phyloP scores from a whole-genome alignment of 2,113 vertebrate genomes.

The Morone chrysops region DNA sequence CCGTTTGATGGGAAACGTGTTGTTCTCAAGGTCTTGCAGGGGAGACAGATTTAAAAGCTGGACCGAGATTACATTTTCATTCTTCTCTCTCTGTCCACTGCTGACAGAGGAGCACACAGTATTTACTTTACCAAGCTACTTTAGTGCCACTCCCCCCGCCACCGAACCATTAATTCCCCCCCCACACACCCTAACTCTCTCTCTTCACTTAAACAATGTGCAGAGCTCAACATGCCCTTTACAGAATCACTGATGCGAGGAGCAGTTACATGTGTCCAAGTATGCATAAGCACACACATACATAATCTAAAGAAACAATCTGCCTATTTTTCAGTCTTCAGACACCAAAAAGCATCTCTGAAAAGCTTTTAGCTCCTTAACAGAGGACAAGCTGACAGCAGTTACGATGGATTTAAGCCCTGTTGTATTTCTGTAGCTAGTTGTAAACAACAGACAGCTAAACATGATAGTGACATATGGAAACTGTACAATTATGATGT shows the following conservation, averaged over 20 bases:
- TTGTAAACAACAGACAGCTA: not conserved
- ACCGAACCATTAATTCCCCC: constrained; percentile 47
- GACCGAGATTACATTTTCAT: constrained; percentile 65
- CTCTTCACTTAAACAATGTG: constrained; percentile 55
- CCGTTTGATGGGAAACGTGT: constrained; percentile 68
- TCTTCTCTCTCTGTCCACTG: constrained; percentile 58
- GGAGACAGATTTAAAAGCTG: constrained; percentile 62
- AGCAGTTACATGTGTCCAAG: not conserved
- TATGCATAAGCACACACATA: not conserved
- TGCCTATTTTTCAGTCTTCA: not conserved
- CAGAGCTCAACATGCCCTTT: constrained; percentile 58
- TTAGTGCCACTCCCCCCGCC: constrained; percentile 42
- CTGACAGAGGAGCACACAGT: constrained; percentile 58
- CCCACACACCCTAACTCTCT: constrained; percentile 26
- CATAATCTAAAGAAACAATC: not conserved
- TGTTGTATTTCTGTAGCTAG: not conserved
- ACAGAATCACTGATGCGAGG: constrained; percentile 40
- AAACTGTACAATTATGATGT: not conserved
- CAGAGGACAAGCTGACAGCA: no score
- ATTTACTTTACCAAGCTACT: constrained; percentile 76
- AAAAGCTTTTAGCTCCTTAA: no score
- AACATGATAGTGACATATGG: not conserved
- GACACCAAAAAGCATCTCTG: not conserved
- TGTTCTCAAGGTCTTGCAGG: constrained; percentile 54
- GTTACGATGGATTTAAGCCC: no score